Percentiles rank a stretch among this genome's conserved stretches.
These are phyloP conservation scores for Ostrea denselamellosa DNA, from an alignment of 1,140 invertebrate genomes.

Conservation along the genomic window DNA sequence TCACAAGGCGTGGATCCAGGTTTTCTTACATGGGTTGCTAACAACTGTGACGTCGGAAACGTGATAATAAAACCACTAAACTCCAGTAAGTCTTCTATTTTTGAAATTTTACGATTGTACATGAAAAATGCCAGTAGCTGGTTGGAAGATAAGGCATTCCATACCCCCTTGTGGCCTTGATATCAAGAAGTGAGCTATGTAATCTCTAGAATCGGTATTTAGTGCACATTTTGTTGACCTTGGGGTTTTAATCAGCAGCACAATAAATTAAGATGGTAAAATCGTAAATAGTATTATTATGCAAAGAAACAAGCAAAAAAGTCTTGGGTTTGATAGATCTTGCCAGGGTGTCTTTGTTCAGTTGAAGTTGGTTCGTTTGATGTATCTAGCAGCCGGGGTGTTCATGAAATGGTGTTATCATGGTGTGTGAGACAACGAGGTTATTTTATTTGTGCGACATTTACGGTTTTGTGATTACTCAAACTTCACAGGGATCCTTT, in stretches of 20 bases:
- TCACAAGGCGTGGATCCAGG: background rate
- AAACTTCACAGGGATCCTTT: too few relatives aligned
- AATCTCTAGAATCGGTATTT: background rate
- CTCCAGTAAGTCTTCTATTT: slow-evolving; percentile 23
- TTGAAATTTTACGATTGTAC: slow-evolving; percentile 34
- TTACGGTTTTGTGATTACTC: too few relatives aligned
- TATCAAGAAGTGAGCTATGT: background rate
- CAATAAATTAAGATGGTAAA: background rate
- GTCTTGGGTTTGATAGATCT: too few relatives aligned
- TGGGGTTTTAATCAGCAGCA: background rate
- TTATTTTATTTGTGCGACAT: too few relatives aligned
- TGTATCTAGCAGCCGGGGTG: too few relatives aligned
- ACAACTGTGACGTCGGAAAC: background rate
- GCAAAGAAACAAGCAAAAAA: too few relatives aligned
- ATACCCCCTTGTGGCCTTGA: background rate
- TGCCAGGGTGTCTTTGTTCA: too few relatives aligned
- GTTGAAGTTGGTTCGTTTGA: too few relatives aligned
- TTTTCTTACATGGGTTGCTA: background rate
- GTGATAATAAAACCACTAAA: slow-evolving; percentile 8
- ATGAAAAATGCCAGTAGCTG: background rate
- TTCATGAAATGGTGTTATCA: too few relatives aligned
- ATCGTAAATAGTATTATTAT: background rate
- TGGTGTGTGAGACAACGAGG: too few relatives aligned
- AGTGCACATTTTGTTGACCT: background rate
- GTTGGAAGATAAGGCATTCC: background rate